Conservation (phyloP, 2,888 invertebrate genomes). For the Caenorhabditis sp. region DNA sequence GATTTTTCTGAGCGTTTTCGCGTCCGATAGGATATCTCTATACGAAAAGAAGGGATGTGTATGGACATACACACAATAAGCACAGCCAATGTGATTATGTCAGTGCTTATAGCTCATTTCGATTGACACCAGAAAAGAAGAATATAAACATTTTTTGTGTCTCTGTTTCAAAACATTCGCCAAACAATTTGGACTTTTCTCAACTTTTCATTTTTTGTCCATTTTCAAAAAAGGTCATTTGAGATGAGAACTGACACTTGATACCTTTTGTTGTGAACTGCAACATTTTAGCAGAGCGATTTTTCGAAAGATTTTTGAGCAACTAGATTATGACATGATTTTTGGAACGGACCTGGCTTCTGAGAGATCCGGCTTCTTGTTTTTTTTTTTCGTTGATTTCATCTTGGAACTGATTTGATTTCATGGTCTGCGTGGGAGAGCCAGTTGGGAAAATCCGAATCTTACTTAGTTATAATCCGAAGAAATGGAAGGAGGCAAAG, state of each 20-base stretch:
- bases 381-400: background rate
- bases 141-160: conserved; percentile 35
- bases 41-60: conserved; percentile 7
- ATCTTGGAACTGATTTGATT: background rate
- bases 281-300: conserved; percentile 22
- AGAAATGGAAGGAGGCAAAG: no score
- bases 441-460: no score
- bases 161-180: conserved; percentile 29
- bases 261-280: conserved; percentile 14
- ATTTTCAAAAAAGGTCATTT: conserved; percentile 14
- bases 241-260: conserved; percentile 19
- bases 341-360: background rate
- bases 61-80: conserved; percentile 31
- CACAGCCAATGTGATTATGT: conserved; percentile 33
- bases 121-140: conserved; percentile 14
- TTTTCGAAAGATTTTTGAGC: conserved; percentile 25
- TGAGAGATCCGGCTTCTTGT: background rate
- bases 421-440: background rate
- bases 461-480: no score
- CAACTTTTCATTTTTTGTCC: conserved; percentile 9
- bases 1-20: conserved; percentile 1
- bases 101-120: conserved; percentile 19
- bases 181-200: background rate
- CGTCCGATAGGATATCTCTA: conserved; percentile 1
- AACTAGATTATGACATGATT: conserved; percentile 19